Base-by-base conservation (phyloP, 2,888 invertebrate species). In the Mesochorus sp. region DNA sequence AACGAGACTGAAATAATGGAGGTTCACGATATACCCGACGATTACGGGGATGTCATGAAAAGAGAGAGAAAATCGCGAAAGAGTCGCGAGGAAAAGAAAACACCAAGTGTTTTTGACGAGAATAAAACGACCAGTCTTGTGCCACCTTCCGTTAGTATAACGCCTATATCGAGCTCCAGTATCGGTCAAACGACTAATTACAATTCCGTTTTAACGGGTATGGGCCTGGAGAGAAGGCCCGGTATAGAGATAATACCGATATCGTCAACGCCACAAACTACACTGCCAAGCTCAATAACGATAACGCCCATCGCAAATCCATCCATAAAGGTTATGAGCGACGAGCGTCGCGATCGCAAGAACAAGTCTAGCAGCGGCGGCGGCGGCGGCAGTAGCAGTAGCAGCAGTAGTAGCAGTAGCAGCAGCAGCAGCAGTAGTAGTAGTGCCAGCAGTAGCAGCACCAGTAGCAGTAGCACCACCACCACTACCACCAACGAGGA, bases 211-310 rank as follows among this genome's bases (percentile, higher is more conserved):
- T 88, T 95, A 34, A 92, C 93, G 19, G 92, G 92, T 12, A 92
- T 92, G 89, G 93, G 94, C 73, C 90, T 95, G 49, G 95, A 95
- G 82, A 92, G 95, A 71, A 92, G 96, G 26, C 95, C 95, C 0
- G 96, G 95, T 1, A 96, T 97, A 79, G 97, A 97, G 91, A 96
- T 97, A 57, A 96, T 97, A 84, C 97, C 97, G 0, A 94, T 96
- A 76, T 92, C 94, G 1, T 92, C 95, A 10, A 91, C 94, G 5
- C 91, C 94, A 0, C 93, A 94, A 3, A 92, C 95, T 4, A 93
- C 93, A 3, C 89, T 96, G 26, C 95, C 96, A 6, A 95, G 95
- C 86, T 96, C 97, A 0, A 96, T 97, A 73, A 97, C 97, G 0
- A 97, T 97, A 70, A 97, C 97, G 0, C 96, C 97, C 1, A 96